Evolutionary conservation across 1,140 invertebrate genomes (phyloP).

Genomic region (Caenorhabditis latens): DNA sequence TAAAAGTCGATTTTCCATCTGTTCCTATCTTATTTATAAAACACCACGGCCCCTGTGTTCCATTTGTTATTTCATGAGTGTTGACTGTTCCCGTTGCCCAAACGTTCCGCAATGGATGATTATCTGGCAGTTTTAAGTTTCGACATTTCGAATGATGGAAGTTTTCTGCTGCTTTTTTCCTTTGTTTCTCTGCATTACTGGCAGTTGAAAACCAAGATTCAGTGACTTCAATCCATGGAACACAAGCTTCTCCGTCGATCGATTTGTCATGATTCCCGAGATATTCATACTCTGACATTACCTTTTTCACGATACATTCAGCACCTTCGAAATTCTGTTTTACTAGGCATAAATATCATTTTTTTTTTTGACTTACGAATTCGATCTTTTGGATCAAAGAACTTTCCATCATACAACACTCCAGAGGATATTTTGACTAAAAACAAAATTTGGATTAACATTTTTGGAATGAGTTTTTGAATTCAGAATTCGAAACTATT

Average conservation of each 20-base stretch:
- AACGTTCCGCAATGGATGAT: not conserved
- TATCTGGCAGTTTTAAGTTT: not conserved
- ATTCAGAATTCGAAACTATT: not conserved
- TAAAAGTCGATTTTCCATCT: not conserved
- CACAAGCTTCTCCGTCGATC: slow-evolving; percentile 5
- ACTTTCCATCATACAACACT: slow-evolving; percentile 37
- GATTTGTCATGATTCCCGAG: slow-evolving; percentile 29
- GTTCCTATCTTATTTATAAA: slow-evolving; percentile 5
- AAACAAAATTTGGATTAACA: not conserved
- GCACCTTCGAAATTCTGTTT: not conserved
- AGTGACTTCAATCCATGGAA: slow-evolving; percentile 15
- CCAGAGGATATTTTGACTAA: slow-evolving; percentile 9
- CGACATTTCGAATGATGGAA: slow-evolving; percentile 42
- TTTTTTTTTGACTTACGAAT: slow-evolving; percentile 6
- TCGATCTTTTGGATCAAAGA: slow-evolving; percentile 18
- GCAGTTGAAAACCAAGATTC: slow-evolving; percentile 27
- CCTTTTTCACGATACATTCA: slow-evolving; percentile 32
- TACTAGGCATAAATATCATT: not conserved
- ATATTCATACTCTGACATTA: slow-evolving; percentile 40
- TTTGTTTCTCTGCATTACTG: not conserved
- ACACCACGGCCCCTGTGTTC: slow-evolving; percentile 9
- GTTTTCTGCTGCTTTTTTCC: not conserved
- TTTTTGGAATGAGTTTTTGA: not conserved
- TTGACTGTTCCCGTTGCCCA: not conserved
- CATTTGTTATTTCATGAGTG: not conserved